Percentiles rank a stretch among this genome's conserved stretches.
Conservation (phyloP, 2,113 vertebrate species). For the Heterotilapia buettikoferi region DNA sequence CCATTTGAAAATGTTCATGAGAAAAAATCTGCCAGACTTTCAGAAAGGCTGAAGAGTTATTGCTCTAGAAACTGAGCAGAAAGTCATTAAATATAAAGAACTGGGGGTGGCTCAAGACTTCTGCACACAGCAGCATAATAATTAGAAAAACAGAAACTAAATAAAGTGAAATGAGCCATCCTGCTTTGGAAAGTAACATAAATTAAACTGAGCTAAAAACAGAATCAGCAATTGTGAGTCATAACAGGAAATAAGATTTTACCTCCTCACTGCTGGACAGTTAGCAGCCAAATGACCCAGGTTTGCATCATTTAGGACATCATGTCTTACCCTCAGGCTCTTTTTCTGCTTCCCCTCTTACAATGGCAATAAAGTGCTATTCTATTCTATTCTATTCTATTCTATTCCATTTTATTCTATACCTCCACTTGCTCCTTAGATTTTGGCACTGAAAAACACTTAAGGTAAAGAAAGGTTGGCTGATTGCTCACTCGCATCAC, state of each 20-base stretch:
- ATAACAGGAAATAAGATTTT: background rate
- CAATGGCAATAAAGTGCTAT: background rate
- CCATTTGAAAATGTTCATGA: background rate
- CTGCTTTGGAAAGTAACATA: background rate
- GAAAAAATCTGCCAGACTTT: background rate
- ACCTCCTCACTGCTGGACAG: background rate
- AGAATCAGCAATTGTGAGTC: background rate
- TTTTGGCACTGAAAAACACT: background rate
- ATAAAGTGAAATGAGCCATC: background rate
- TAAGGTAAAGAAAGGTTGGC: background rate
- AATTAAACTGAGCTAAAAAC: background rate
- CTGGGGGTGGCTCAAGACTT: background rate
- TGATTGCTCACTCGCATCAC: background rate
- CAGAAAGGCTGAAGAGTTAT: background rate
- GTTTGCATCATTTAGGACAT: background rate
- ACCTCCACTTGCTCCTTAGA: background rate
- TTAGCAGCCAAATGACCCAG: background rate
- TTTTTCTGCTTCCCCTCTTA: background rate
- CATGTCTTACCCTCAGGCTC: background rate
- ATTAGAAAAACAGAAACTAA: background rate
- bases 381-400: background rate
- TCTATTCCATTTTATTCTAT: rapidly evolving
- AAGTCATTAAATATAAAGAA: background rate
- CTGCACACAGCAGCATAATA: background rate
- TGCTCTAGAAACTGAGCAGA: background rate